phyloP scores from a whole-genome alignment of 2,113 vertebrate genomes.

The Enhydra lutris region DNA sequence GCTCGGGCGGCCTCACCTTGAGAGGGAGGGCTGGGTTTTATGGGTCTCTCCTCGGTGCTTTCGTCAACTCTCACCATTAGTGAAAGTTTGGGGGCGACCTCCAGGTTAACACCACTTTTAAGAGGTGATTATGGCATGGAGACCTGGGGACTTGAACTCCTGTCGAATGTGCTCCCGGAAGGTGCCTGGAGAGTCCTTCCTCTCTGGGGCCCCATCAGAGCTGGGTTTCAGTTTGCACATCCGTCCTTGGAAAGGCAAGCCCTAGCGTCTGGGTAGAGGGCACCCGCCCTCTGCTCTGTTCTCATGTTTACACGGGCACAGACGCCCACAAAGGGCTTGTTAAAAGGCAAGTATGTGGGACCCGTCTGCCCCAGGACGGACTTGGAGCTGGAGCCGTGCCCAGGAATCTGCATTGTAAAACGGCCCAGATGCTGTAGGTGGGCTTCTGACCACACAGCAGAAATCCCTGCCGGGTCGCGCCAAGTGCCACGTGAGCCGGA shows the following conservation, averaged over 20 bases:
- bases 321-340: no score
- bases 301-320: fast-evolving
- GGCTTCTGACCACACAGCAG: not conserved
- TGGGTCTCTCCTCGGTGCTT: not conserved
- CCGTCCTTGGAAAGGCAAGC: fast-evolving
- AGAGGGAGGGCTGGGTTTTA: not conserved
- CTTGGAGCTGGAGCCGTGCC: not conserved
- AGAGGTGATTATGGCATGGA: not conserved
- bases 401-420: not conserved
- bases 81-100: not conserved
- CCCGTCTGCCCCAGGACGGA: no score
- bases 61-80: not conserved
- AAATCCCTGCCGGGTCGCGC: fast-evolving
- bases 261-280: fast-evolving
- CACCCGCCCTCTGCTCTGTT: fast-evolving
- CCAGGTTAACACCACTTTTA: not conserved
- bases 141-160: not conserved
- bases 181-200: fast-evolving
- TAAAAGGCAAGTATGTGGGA: no score
- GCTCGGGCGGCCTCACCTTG: not conserved
- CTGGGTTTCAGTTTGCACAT: not conserved
- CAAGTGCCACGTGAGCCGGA: not conserved
- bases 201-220: not conserved
- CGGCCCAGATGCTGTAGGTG: not conserved
- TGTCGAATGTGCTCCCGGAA: not conserved